Base-by-base conservation (phyloP, 2,113 vertebrate genomes). In the Mohoua ochrocephala region DNA sequence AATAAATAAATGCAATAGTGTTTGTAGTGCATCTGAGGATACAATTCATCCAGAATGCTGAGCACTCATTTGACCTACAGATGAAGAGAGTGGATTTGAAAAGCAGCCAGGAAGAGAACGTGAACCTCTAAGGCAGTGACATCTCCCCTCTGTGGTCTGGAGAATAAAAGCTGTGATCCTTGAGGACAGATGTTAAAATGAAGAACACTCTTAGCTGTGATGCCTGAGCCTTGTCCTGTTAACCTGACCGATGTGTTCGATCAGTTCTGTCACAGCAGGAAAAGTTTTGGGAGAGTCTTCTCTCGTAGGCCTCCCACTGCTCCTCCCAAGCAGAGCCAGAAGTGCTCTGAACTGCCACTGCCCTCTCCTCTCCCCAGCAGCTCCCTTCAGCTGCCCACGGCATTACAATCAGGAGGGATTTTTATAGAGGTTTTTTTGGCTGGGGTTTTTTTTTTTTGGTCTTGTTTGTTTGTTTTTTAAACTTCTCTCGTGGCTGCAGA, bases 121-220 rank as follows among this genome's bases (percentile, higher is more conserved):
- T 10, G 56, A 89, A 88, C 56, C 15, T 88, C 49, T 45, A 54
- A 92, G 75, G 47, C 88, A 92, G 31, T 70, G 65, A 79, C 83
- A 75, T 75, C 33, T 87, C 22, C 52, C 60, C 9, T 79, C 60
- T 50, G 44, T 71, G 18, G 31, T 54, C 47, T 75, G 65, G 20
- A 75, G 61, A 84, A 87, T 39, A 57, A 71, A 80, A 75, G 59
- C 30, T 19, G 28, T 53, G 35, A 93, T 89, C 47, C 42, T 79
- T 64, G 45, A 63, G 39, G 85, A 90, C 91, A 95, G 65, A 92
- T 63, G 60, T 87, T 84, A 89, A 78, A 81, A 91, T 8, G 33
- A 87, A 87, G 81, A 65, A 28, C 0, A 7, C 15, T n/a, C 44
- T 61, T 52, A 50, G 13, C 60, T 78, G 50, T 77, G 69, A 89